A percentile compares a stretch with the other conserved stretches of the same genome.
Evolutionary conservation across 2,113 vertebrate species (phyloP).

Genomic region (Tretioscincus oriximinensis): DNA sequence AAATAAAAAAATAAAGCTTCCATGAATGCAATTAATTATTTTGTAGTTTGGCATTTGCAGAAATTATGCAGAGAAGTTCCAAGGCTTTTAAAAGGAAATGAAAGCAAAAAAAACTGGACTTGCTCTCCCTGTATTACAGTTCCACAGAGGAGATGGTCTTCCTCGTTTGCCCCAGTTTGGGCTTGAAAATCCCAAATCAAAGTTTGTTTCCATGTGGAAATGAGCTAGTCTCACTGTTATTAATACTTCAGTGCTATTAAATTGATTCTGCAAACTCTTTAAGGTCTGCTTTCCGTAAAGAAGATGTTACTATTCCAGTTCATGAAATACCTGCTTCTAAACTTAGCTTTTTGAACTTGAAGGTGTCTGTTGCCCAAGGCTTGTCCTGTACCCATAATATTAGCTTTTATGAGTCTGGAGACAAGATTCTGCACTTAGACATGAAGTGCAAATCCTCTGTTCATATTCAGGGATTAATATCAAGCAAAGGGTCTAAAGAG

Average conservation of each 20-base stretch:
- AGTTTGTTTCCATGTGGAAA: slow-evolving; percentile 34
- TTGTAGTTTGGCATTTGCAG: neutral
- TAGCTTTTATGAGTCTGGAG: neutral
- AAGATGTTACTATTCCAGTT: neutral
- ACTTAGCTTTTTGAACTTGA: neutral
- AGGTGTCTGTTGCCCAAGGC: neutral
- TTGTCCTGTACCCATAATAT: neutral
- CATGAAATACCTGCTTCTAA: neutral
- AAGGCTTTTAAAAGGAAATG: slow-evolving; percentile 28
- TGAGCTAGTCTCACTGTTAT: slow-evolving; percentile 28
- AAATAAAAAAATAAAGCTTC: neutral
- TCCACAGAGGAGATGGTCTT: neutral
- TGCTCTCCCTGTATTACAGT: neutral
- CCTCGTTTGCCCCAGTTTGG: neutral
- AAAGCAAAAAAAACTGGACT: slow-evolving; percentile 3
- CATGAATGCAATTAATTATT: neutral
- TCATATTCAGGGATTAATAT: neutral
- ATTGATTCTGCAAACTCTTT: slow-evolving; percentile 11
- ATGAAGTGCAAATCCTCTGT: neutral
- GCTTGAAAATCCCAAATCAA: slow-evolving; percentile 16
- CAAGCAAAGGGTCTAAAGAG: neutral
- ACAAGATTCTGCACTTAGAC: neutral
- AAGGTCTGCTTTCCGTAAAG: slow-evolving; percentile 27
- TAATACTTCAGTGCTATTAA: neutral
- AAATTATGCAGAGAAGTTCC: neutral